Conservation (phyloP, 2,113 vertebrate genomes). For the Microcebus murinus region DNA sequence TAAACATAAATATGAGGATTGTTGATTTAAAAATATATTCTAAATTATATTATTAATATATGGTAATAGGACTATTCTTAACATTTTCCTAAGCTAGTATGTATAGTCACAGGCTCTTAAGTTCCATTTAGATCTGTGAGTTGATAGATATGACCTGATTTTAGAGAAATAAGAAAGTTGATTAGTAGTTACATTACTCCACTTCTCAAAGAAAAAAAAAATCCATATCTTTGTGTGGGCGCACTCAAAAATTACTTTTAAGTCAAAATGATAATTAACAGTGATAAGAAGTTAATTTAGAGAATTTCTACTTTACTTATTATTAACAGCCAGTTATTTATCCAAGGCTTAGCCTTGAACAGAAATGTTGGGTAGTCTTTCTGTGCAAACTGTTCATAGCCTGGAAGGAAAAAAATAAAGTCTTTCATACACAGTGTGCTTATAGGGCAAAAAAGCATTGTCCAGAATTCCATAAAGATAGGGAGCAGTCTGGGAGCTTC, state of each 20-base stretch:
- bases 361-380: not conserved
- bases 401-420: not conserved
- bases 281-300: conserved; percentile 1
- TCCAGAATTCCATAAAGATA: not conserved
- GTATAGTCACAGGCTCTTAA: not conserved
- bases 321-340: conserved; percentile 4
- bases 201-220: not conserved
- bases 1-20: not conserved
- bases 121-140: not conserved
- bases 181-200: not conserved
- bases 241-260: conserved; percentile 31
- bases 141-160: not conserved
- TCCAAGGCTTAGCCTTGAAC: not conserved
- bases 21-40: not conserved
- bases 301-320: conserved; percentile 5
- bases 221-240: not conserved
- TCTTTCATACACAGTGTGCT: not conserved
- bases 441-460: not conserved
- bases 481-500: not conserved
- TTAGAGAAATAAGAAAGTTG: not conserved
- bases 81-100: not conserved
- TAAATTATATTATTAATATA: not conserved
- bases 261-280: conserved; percentile 41
- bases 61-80: not conserved
- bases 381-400: not conserved